A percentile compares a stretch with the other conserved stretches of the same genome.
phyloP scores from a whole-genome alignment of 2,113 vertebrate species.

The Apodemus speciosus region DNA sequence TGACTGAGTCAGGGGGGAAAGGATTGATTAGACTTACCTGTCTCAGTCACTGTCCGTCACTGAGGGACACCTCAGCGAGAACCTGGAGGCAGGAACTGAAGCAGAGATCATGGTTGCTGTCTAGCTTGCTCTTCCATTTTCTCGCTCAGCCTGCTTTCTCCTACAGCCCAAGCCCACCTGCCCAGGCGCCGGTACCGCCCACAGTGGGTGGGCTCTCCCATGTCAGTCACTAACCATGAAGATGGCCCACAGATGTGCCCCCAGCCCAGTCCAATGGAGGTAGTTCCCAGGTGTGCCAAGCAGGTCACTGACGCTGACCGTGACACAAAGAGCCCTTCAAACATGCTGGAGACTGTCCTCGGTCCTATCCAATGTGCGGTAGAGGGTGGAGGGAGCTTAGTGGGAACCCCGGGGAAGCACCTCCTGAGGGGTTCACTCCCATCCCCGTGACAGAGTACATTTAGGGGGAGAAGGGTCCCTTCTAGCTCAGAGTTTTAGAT shows the following conservation, averaged over 20 bases:
- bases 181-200: not conserved
- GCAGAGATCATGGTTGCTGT: not conserved
- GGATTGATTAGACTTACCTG: not conserved
- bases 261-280: not conserved
- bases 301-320: too few relatives aligned
- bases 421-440: not conserved
- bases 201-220: not conserved
- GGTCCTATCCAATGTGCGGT: not conserved
- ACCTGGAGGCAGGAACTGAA: not conserved
- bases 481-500: not conserved
- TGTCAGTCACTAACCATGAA: not conserved
- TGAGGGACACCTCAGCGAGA: not conserved
- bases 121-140: not conserved
- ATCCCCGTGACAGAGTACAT: not conserved
- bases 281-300: too few relatives aligned
- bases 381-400: fast-evolving
- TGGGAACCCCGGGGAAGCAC: not conserved
- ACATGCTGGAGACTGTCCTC: not conserved
- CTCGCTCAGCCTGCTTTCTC: not conserved
- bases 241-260: not conserved
- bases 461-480: not conserved
- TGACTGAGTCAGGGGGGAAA: not conserved
- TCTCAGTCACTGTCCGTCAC: not conserved
- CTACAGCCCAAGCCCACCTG: not conserved
- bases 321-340: not conserved